Percentiles rank a stretch among this genome's conserved stretches.
These are phyloP conservation scores for Drosophila affinis DNA, from an alignment of 2,888 invertebrate genomes.

Conservation along the genomic window DNA sequence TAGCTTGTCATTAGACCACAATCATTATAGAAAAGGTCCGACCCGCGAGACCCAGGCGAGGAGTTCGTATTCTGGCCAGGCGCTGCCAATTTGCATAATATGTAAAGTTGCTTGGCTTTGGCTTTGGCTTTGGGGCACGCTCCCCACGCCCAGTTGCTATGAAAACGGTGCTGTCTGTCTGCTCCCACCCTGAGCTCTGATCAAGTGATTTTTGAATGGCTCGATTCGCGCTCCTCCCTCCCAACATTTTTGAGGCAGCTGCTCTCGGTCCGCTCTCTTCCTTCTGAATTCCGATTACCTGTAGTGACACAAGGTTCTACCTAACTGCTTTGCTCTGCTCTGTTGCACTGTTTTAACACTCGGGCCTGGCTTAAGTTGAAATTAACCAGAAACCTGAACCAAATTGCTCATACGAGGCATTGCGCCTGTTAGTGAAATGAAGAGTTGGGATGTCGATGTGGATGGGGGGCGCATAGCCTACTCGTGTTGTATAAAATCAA, in stretches of 20 bases:
- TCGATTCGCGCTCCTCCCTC: slow-evolving; percentile 6
- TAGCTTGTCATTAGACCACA: slow-evolving; percentile 67
- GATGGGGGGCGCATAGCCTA: not conserved
- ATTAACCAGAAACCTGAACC: not conserved
- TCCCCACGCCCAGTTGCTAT: slow-evolving; percentile 37
- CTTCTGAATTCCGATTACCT: not conserved
- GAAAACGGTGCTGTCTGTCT: not conserved
- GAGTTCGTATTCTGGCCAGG: slow-evolving; percentile 21
- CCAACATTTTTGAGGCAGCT: not conserved
- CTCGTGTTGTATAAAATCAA: slow-evolving; percentile 17
- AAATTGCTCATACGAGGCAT: not conserved
- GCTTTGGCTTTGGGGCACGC: slow-evolving; percentile 4
- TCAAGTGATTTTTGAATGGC: slow-evolving; percentile 66
- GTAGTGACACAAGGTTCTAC: too few relatives aligned
- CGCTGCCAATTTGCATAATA: slow-evolving; percentile 41
- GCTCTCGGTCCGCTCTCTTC: not conserved
- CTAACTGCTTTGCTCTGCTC: not conserved
- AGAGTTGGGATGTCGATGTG: not conserved
- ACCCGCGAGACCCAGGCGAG: not conserved
- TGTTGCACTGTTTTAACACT: not conserved
- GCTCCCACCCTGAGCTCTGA: slow-evolving; percentile 28
- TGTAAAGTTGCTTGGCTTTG: slow-evolving; percentile 38
- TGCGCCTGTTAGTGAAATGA: not conserved
- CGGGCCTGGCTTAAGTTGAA: not conserved
- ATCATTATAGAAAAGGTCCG: slow-evolving; percentile 59